Base-by-base conservation (phyloP, 2,888 invertebrate genomes). In the Drosophila mettleri region DNA sequence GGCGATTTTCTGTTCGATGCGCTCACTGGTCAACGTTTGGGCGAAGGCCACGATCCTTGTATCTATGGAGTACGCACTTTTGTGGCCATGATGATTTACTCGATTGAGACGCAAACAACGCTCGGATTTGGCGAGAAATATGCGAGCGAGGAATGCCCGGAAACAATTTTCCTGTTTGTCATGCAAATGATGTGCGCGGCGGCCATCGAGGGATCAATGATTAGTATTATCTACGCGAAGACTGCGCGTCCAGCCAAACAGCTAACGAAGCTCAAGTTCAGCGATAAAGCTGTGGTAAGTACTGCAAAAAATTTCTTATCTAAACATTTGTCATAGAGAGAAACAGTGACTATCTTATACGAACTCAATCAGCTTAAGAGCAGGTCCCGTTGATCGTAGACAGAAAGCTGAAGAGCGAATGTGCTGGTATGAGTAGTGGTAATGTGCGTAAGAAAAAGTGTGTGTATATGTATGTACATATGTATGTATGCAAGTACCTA, bases 121-220 rank as follows among this genome's bases (percentile, higher is more conserved):
- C 96, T 97, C 38, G 98, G 97, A 0, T 98, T 97, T 89, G 97
- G 97, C 1, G 94, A 94, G 18, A 94, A 97, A 65, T 96, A 94
- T 89, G 96, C 96, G 0, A 97, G 95, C 29, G 96, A 96, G 77
- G 95, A 97, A 88, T 98, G 98, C 89, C 96, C 97, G 0, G 96
- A 97, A 91, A 97, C 96, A 0, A 82, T 85, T 12, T 85, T 85
- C 69, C 93, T 97, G 14, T 95, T 98, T 93, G 96, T 96, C 57
- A 91, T 96, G 74, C 97, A 98, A 93, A 96, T 96, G 76, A 94
- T 95, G 69, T 93, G 94, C 46, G 95, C 96, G 1, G 94, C 92
- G 3, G 90, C 90, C 34, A 93, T 93, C 27, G 93, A 94, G 80
- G 94, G 94, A 0, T 93, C 93, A 1, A 92, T 95, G 74, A 92